Evolutionary conservation across 2,797 vertebrate genomes (phyloP), one percentile per base, ranked within the genome.

Genomic region (Etheostoma nigrum): DNA sequence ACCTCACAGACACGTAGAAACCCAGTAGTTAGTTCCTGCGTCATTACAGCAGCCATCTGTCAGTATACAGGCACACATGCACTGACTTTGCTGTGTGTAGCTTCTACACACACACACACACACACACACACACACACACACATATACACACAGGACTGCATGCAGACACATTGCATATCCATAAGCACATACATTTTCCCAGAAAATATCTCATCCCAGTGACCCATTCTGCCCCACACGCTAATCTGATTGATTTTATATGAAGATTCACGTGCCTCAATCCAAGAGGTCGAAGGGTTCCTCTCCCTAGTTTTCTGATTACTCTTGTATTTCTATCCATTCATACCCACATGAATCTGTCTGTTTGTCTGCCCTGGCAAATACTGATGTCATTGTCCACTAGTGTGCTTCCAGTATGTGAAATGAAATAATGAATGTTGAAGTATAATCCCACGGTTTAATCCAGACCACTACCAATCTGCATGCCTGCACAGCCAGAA

Each of bases 11-110:
- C 81, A 63, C 83, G 83, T 65, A 88, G 79, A 93, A 88, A 85
- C 89, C 85, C 87, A 86, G 84, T 89, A 87, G 89, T 90, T 91
- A 87, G 89, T 82, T 92, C 85, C 87, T 93, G 89, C 91, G 90
- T 93, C 93, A 94, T 88, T 87, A 84, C 89, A 90, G 86, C 89
- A 87, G 89, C 92, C 92, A 94, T 94, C 93, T 94, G 93, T 93
- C 89, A 87, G 88, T 73, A 78, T 82, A 52, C 80, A 83, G 82
- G 62, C 85, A 90, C 87, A 90, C 82, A 79, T 54, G 79, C 76
- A 86, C 72, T 3, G 49, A 74, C 82, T 88, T 91, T 86, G 88
- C 86, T 81, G 23, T 83, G 79, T 78, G 67, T 69, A 72, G 62
- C 44, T 51, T 61, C 69, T 61, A 75, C 76, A 30, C 30, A 30